Conservation (phyloP, 2,113 vertebrate genomes). For the Nycticryphes semicollaris region DNA sequence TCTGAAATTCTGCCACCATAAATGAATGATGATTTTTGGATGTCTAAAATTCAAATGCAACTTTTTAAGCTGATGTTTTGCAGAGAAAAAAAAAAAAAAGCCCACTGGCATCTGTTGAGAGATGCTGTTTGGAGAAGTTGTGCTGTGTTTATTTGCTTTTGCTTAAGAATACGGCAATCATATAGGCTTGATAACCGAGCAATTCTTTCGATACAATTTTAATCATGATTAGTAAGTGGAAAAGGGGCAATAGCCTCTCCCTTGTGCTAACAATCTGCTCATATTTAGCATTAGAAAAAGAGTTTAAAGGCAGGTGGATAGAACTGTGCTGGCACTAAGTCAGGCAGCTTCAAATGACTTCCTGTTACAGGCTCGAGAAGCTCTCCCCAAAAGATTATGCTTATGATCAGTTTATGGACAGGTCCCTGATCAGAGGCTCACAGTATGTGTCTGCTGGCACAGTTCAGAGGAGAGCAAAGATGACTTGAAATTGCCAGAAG, state of each 20-base stretch:
- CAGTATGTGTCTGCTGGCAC: neutral
- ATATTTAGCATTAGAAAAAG: neutral
- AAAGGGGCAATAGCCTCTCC: neutral
- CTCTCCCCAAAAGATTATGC: neutral
- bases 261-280: neutral
- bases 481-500: constrained; percentile 42
- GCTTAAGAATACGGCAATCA: neutral
- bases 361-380: neutral
- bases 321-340: neutral
- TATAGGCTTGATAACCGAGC: neutral
- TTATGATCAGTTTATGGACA: neutral
- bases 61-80: constrained; percentile 4
- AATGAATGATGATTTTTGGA: neutral
- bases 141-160: neutral
- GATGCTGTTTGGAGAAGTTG: neutral
- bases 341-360: neutral
- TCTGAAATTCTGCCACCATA: neutral
- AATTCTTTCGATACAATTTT: neutral
- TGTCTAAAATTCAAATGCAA: neutral
- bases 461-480: constrained; percentile 29
- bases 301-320: neutral
- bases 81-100: neutral
- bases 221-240: neutral
- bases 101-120: neutral
- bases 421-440: neutral